These are phyloP conservation scores for Caradrina kadenii DNA, from an alignment of 2,888 invertebrate genomes.

Conservation along the genomic window DNA sequence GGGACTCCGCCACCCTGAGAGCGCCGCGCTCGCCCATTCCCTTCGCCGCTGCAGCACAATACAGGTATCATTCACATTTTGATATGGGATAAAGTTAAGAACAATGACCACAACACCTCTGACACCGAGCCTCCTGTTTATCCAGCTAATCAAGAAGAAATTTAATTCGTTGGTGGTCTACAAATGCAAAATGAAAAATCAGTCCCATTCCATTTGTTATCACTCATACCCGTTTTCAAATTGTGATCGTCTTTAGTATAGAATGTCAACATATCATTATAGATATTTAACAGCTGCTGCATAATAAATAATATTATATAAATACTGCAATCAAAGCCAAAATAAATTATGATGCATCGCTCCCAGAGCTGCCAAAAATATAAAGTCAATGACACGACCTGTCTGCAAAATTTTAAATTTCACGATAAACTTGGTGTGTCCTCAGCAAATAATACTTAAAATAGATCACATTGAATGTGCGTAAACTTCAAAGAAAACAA, in stretches of 20 bases:
- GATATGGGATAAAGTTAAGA: conserved; percentile 5
- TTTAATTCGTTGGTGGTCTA: conserved; percentile 1
- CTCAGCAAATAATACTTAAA: conserved; percentile 22
- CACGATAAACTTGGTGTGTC: conserved; percentile 31
- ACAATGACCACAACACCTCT: not conserved
- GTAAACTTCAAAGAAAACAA: conserved; percentile 35
- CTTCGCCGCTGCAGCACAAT: conserved; percentile 80
- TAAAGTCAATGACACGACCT: conserved; percentile 49
- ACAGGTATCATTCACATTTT: conserved; percentile 82
- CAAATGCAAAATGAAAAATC: conserved; percentile 2
- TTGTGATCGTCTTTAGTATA: conserved; percentile 54
- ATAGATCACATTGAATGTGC: conserved; percentile 34
- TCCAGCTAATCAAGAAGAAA: not conserved
- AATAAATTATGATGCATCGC: conserved; percentile 46
- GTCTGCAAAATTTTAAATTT: conserved; percentile 38
- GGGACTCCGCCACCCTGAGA: conserved; percentile 73
- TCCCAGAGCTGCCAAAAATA: conserved; percentile 48
- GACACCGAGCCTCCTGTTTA: not conserved
- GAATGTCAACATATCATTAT: conserved; percentile 36
- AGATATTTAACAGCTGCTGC: conserved; percentile 26
- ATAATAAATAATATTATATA: conserved; percentile 45
- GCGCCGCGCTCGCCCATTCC: conserved; percentile 85
- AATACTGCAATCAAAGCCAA: conserved; percentile 39
- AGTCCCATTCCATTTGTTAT: conserved; percentile 22
- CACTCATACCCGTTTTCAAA: conserved; percentile 31